phyloP scores from a whole-genome alignment of 1,140 invertebrate species.

The Heliconius hermathena region DNA sequence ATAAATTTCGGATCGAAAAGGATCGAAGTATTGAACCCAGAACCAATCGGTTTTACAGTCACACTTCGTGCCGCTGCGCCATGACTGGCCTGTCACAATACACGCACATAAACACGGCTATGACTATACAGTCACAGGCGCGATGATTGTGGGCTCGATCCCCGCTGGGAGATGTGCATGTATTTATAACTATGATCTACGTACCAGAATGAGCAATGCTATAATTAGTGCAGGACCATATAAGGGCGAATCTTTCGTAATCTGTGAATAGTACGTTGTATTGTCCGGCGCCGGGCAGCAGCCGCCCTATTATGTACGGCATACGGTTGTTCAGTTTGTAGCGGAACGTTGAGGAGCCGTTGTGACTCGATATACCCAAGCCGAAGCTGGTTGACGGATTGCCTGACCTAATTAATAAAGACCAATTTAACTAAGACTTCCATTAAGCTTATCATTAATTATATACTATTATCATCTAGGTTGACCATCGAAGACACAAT shows the following conservation, averaged over 20 bases:
- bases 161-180: too few relatives aligned
- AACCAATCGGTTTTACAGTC: too few relatives aligned
- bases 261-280: slow-evolving; percentile 88
- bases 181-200: not conserved
- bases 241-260: slow-evolving; percentile 86
- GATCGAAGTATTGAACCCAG: too few relatives aligned
- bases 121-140: too few relatives aligned
- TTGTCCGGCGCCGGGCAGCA: slow-evolving; percentile 85
- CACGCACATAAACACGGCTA: too few relatives aligned
- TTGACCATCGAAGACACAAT: too few relatives aligned
- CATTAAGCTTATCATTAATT: too few relatives aligned
- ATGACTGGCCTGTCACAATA: too few relatives aligned
- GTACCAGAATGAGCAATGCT: slow-evolving; percentile 83
- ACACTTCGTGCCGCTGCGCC: too few relatives aligned
- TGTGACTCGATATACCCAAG: slow-evolving; percentile 75
- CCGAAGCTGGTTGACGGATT: slow-evolving; percentile 73
- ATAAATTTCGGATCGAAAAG: too few relatives aligned
- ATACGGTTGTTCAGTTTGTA: slow-evolving; percentile 84
- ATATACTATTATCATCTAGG: too few relatives aligned
- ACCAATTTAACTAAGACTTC: not conserved
- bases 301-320: slow-evolving; percentile 84
- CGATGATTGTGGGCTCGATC: too few relatives aligned
- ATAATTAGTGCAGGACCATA: slow-evolving; percentile 87
- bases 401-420: slow-evolving; percentile 76
- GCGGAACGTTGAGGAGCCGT: slow-evolving; percentile 79